Evolutionary conservation across 2,113 vertebrate genomes (phyloP), one percentile per base, ranked within the genome.

Genomic region (Bubo scandiacus): DNA sequence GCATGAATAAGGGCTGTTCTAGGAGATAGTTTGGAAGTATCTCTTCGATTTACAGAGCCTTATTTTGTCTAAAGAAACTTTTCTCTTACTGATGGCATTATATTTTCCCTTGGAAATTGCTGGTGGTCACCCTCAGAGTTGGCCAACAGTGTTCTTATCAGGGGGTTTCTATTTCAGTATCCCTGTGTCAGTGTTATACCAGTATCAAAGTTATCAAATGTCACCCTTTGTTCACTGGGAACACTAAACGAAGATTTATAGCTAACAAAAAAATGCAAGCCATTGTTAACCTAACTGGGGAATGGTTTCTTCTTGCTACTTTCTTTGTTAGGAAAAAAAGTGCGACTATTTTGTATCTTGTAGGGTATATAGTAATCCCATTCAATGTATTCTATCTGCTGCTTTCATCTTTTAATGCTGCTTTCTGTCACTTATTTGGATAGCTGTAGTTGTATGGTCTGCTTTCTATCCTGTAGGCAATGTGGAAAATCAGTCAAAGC

Each of bases 171-270:
- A 10, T 98, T 96, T 90, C 96, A 62, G 43, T 67, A 86, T 79
- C 49, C 82, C 52, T 78, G 65, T 62, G 83, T 92, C 74, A 57
- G 67, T 93, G 86, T 94, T 58, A 55, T 58, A 77, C 74, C 68
- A 71, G 38, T 57, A 73, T 92, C 84, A 71, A 88, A 93, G 91
- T 66, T 96, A 88, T 80, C 75, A 75, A 63, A 9, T 90, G 75
- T 26, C 58, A 51, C 10, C 9, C 22, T 94, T 90, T 91, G 59
- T 79, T 86, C 34, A 38, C 1, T 12, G 51, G 68, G 47, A 89
- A 92, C 79, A 81, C 79, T 94, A 91, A 95, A 85, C 14, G 4
- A 88, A 84, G 79, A 75, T 92, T 96, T 96, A 94, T 72, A 95
- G 61, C 45, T 89, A 95, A 96, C 66, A 68, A 81, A 91, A 91